These are phyloP conservation scores for Machimus atricapillus DNA, from an alignment of 2,888 invertebrate genomes.

Conservation along the genomic window DNA sequence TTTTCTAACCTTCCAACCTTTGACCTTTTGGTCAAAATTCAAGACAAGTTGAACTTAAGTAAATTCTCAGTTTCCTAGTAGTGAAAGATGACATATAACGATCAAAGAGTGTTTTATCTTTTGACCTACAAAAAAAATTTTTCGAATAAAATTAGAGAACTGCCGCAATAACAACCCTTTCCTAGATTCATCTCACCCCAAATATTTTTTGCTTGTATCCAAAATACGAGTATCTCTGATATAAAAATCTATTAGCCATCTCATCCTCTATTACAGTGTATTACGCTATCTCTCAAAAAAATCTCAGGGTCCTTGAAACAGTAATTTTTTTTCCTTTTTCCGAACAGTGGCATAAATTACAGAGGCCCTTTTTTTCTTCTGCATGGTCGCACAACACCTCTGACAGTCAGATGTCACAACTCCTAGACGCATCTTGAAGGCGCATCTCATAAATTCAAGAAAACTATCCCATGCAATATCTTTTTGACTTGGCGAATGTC, in stretches of 20 bases:
- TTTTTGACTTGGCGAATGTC: conserved; percentile 33
- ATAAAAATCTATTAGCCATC: conserved; percentile 12
- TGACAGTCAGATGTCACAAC: conserved; percentile 36
- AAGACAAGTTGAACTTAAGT: not conserved
- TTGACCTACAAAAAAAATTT: not conserved
- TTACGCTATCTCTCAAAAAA: not conserved
- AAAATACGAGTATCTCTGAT: not conserved
- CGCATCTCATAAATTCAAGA: conserved; percentile 12
- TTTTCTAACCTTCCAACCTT: not conserved
- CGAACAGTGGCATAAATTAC: conserved; percentile 21
- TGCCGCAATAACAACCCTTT: not conserved
- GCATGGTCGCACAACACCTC: conserved; percentile 13
- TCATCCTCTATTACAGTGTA: conserved; percentile 19
- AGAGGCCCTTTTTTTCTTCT: not conserved
- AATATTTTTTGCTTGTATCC: not conserved
- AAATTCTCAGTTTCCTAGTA: not conserved
- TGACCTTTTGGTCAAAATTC: not conserved
- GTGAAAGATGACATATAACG: not conserved
- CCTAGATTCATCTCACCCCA: not conserved
- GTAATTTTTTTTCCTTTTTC: not conserved
- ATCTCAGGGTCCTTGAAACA: not conserved
- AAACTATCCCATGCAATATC: conserved; percentile 2
- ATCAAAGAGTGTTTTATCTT: not conserved
- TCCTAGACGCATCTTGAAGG: not conserved
- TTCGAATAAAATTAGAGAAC: not conserved